Base-by-base conservation (phyloP, 1,140 invertebrate species). In the Gryllus bimaculatus region DNA sequence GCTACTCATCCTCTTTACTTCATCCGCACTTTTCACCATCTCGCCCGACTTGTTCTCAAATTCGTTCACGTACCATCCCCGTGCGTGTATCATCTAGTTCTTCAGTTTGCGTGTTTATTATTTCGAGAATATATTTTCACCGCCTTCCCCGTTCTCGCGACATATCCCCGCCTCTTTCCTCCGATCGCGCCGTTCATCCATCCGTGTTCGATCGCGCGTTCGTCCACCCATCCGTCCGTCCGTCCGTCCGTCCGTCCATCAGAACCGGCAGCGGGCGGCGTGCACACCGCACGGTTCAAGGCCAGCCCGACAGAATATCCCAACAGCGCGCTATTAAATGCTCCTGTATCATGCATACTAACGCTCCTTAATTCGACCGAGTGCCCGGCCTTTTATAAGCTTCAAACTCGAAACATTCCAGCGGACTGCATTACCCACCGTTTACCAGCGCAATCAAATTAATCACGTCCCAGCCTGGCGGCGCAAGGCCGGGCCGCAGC, bases 341-440 rank as follows among this genome's bases (percentile, higher is more conserved):
- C 54, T 66, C 54, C 54, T 66, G 54, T 66, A 66, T 66, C 54
- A 66, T 66, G 54, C 54, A 66, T 66, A 66, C 54, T 66, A 66
- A 66, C 54, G 54, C 54, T 66, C 54, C 54, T 18, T 66, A 66
- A 66, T 66, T 66, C 54, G 54, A 66, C 54, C 54, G 54, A 66
- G 54, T 66, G 54, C 54, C 54, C 54, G 54, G 10, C 54, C 54
- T 66, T 66, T 66, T 66, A 66, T 66, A 66, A 66, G 54, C 54
- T 66, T 66, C 54, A 66, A 66, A 66, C 54, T 66, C 54, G 54
- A 66, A 66, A 66, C 54, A 66, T 66, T 66, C 54, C 54, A 66
- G 54, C 18, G 54, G 54, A 66, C 54, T 66, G 54, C 54, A 66
- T 66, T 66, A 66, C 54, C 18, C 54, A 66, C 54, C 10, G 54